Base-by-base conservation (phyloP, 2,888 invertebrate species). In the Tachina fera region DNA sequence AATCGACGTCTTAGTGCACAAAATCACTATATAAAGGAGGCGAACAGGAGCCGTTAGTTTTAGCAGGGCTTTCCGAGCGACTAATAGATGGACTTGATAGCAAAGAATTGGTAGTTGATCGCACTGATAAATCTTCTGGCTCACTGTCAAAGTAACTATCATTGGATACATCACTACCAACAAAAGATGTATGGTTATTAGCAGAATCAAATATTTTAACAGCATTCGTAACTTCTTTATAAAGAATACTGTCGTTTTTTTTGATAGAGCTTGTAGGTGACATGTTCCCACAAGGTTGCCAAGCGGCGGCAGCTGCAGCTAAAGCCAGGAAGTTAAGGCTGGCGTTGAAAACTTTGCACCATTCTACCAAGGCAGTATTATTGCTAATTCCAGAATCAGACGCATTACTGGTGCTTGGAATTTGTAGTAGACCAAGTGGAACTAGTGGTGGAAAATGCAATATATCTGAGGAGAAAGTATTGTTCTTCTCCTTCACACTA, bases 281-380 rank as follows among this genome's bases (percentile, higher is more conserved):
- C 11, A 71, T 3, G 41, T 10, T 5, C 9, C 56, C 16, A 1
- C 45, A 65, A 0, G 89, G 88, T n/a, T 91, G 88, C 74, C 91
- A 84, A 0, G 91, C 89, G 3, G 90, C 90, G 16, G 89, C 89
- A n/a, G 90, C 89, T 22, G 91, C 90, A 19, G 90, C 89, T 49
- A 91, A 88, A 45, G 91, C 89, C 68, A 91, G 87, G 56, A 89
- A 90, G 63, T 89, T 91, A n/a, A 92, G 83, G 70, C 91, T 91
- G 19, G 91, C 94, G 16, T 95, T 95, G 88, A 95, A 95, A 89
- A 96, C 95, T 92, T 96, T 96, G 92, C 96, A 96, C 94, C 96
- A 96, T 89, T 96, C 95, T 88, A 96, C 94, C 95, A 95, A 95
- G 0, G 95, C 94, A 88, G 87, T 87, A 51, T 89, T 89, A 70